Conservation (phyloP, 2,888 invertebrate genomes). For the Hydrotaea diabolus region DNA sequence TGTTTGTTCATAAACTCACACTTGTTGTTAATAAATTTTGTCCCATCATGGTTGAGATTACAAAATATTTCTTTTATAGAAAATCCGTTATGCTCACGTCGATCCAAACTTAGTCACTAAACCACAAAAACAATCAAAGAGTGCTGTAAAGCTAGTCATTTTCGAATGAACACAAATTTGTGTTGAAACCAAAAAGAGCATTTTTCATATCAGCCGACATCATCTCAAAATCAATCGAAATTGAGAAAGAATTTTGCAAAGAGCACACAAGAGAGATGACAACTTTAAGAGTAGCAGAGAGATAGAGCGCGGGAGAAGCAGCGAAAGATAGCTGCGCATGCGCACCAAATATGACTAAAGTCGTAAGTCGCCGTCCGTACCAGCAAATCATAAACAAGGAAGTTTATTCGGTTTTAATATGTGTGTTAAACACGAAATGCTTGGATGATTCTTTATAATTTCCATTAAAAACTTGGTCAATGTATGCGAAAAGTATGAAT, state of each 20-base stretch:
- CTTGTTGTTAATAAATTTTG: constrained; percentile 25
- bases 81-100: constrained; percentile 48
- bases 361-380: neutral
- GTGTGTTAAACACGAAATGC: constrained; percentile 43
- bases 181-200: neutral
- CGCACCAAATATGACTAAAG: neutral
- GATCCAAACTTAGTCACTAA: constrained; percentile 46
- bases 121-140: constrained; percentile 13
- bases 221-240: constrained; percentile 30
- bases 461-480: constrained; percentile 26
- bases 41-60: constrained; percentile 40
- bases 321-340: neutral
- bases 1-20: constrained; percentile 38
- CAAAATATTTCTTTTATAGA: constrained; percentile 9
- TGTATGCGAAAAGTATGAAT: neutral
- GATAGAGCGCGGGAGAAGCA: too few relatives aligned
- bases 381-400: constrained; percentile 29
- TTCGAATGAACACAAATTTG: neutral
- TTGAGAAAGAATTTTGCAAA: constrained; percentile 41
- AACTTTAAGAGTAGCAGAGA: neutral
- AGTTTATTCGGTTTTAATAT: constrained; percentile 30
- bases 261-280: constrained; percentile 2
- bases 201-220: neutral
- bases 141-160: constrained; percentile 6
- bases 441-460: constrained; percentile 44